These are phyloP conservation scores for Nicator chloris DNA, from an alignment of 2,113 vertebrate genomes.

Conservation along the genomic window DNA sequence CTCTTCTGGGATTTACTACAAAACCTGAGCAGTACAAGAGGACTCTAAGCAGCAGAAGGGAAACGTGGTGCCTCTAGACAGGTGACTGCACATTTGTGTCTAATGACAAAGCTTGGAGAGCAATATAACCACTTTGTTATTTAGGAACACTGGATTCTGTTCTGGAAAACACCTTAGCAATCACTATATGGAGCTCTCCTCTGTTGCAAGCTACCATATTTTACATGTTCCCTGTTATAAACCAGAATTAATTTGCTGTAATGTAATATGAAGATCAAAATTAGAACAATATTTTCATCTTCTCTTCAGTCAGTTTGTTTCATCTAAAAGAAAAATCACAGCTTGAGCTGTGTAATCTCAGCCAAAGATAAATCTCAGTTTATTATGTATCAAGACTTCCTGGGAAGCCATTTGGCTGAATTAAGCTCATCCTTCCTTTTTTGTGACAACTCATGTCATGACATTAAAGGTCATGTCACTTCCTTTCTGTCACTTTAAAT, in stretches of 20 bases:
- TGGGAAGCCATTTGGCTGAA: conserved; percentile 1
- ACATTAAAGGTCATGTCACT: conserved; percentile 43
- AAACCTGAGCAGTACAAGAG: neutral
- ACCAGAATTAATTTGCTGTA: neutral
- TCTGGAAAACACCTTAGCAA: neutral
- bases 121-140: neutral
- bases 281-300: conserved; percentile 7
- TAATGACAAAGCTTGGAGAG: neutral
- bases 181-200: neutral
- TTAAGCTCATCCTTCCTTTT: conserved; percentile 29
- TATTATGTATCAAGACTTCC: conserved; percentile 2
- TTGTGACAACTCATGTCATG: neutral
- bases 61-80: neutral
- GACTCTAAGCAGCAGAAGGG: neutral
- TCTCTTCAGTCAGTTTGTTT: neutral
- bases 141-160: neutral
- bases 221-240: neutral
- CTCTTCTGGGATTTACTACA: neutral
- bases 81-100: neutral
- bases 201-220: neutral
- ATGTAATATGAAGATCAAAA: neutral
- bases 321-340: conserved; percentile 9
- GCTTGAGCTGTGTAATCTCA: neutral
- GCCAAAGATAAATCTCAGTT: conserved; percentile 36
- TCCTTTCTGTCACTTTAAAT: neutral